Percentiles rank a stretch among this genome's conserved stretches.
Conservation (phyloP, 2,113 vertebrate genomes). For the Mesembrinibis cayennensis region DNA sequence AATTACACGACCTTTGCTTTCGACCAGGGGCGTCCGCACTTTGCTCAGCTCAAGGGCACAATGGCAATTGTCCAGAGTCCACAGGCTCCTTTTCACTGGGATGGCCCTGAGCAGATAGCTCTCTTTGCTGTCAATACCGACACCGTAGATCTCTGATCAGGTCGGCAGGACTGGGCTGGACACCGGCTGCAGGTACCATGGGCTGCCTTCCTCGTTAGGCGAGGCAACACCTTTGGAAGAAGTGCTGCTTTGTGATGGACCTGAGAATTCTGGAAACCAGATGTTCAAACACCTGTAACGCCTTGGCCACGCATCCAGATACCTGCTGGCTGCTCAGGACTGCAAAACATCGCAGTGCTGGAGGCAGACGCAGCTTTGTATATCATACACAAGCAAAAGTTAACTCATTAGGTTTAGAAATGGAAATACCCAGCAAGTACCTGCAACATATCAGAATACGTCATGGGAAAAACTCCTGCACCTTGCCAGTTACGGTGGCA, state of each 20-base stretch:
- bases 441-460: not conserved
- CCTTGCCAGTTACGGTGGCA: not conserved
- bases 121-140: not conserved
- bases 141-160: fast-evolving
- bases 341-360: not conserved
- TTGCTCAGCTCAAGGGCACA: not conserved
- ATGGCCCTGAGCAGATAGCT: not conserved
- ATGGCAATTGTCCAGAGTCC: not conserved
- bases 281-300: not conserved
- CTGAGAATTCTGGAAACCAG: not conserved
- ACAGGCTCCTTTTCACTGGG: not conserved
- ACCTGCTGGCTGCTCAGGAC: not conserved
- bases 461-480: not conserved
- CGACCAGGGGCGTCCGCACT: not conserved
- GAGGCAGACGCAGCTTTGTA: not conserved
- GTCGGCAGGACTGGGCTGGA: not conserved
- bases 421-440: fast-evolving
- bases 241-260: not conserved
- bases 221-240: not conserved
- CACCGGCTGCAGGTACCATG: fast-evolving
- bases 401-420: not conserved
- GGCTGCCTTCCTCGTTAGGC: not conserved
- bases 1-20: not conserved
- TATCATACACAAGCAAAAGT: not conserved
- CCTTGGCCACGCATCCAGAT: not conserved